Evolutionary conservation across 1,140 invertebrate species (phyloP), one percentile per base, ranked within the genome.

Genomic region (Drosophila setifemur): DNA sequence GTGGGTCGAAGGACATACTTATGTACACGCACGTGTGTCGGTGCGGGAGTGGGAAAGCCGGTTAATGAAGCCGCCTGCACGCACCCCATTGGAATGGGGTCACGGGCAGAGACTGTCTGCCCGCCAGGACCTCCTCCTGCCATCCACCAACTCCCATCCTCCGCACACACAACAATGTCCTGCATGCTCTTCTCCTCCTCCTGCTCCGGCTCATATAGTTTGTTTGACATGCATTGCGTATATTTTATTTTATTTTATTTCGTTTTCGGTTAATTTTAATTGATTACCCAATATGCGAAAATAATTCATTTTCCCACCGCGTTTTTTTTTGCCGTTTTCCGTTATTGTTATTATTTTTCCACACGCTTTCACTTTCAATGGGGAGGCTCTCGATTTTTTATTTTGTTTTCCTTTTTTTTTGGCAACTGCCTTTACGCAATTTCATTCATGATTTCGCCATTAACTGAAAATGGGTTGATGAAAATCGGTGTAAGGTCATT

Each of bases 241-340:
- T 49, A 55, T 49, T 47, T 61, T 25, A 64, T 74, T 75, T 76
- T 37, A 40, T 73, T 85, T 85, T 53, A 53, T 75, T 86, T 63
- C 26, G 40, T 74, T 82, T 85, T 85, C 53, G 81, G 79, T 82
- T 86, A 87, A 86, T 86, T 83, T 86, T 87, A 87, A 87, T 82
- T 86, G 82, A 86, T 86, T 76, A 73, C 81, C 78, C 81, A 76
- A 86, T 86, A 68, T 81, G 72, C 67, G 57, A 72, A 75, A 75
- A 76, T 76, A 81, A 79, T 86, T 63, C 35, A 47, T 55, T 73
- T 48, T 63, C 28, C 26, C 26, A 16, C 29, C 39, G 33, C 25
- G 26, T 40, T 61, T 71, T 85, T 55, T 60, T 54, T 54, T n/a
- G 42, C 7, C 42, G 43, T 9, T 55, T 69, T 69, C 12, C 64